Base-by-base conservation (phyloP, 2,113 vertebrate species). In the Raja brachyura region DNA sequence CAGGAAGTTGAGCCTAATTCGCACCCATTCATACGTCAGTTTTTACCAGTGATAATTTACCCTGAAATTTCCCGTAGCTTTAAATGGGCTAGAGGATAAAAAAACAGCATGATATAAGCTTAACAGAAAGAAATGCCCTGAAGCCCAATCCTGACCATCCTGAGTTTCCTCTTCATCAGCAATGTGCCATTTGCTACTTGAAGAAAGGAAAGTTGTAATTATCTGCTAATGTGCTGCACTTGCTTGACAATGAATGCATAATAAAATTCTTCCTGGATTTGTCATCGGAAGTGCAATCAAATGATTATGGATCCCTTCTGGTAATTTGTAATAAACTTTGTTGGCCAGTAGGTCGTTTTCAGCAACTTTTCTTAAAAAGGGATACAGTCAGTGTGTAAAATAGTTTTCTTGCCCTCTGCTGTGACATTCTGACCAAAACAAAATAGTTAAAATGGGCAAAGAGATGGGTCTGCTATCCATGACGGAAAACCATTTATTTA, bases 351-450 rank as follows among this genome's bases (percentile, higher is more conserved):
- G 90, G 93, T 94, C 0, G 22, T 11, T 66, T 86, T 88, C 78
- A 93, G 93, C 93, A 94, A 74, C 93, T 94, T 25, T 63, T 83
- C 28, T 66, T 31, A 88, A 66, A 4, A 54, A 85, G 25, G 63
- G 39, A 48, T 48, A 48, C 39, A 48, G 39, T 48, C 48, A 63
- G 20, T 22, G 33, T 39, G 33, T 6, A 10, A 56, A 61, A 61
- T 28, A 4, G 18, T 16, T 6, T 63, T 63, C 14, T 63, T 6
- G 11, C 10, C 14, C 25, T 63, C 54, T 59, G 20, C 79, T 56
- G 20, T 83, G 28, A 28, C 11, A 63, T 88, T 88, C 59, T 16
- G 56, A 56, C 10, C 7, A 3, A 63, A 16, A 31, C 59, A 61
- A 31, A 33, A 88, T 6, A 31, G 59, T 33, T 66, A 59, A 16